A percentile compares a stretch with the other conserved stretches of the same genome.
Evolutionary conservation across 2,888 invertebrate genomes (phyloP).

Genomic region (Sepiola atlantica): DNA sequence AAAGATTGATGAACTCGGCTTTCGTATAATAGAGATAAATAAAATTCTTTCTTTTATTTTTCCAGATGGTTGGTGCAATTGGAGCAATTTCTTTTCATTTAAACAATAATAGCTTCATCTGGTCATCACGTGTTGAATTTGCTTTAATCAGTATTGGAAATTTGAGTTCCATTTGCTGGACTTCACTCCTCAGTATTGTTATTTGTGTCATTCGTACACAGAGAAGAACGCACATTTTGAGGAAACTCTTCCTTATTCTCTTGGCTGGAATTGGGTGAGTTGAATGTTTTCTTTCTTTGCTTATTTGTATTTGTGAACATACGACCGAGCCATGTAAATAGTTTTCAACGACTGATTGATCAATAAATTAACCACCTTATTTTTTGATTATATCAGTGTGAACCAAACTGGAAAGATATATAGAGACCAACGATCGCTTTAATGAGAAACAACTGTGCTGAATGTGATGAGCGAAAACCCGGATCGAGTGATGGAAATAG

Average conservation of each 20-base stretch:
- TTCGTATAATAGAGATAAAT: no score
- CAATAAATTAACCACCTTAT: no score
- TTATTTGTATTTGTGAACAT: no score
- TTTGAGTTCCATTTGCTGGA: conserved; percentile 89
- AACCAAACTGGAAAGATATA: no score
- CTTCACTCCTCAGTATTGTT: conserved; percentile 86
- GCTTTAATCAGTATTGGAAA: conserved; percentile 82
- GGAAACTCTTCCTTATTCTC: conserved; percentile 78
- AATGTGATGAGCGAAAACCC: no score
- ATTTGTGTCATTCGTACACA: conserved; percentile 88
- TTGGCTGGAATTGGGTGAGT: conserved; percentile 74
- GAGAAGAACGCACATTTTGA: conserved; percentile 87
- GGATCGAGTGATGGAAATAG: no score
- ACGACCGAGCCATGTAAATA: no score
- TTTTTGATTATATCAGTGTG: no score
- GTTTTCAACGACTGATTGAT: no score
- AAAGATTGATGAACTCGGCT: no score
- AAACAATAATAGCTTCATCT: conserved; percentile 72
- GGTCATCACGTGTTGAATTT: conserved; percentile 84
- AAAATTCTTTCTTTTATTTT: conserved; percentile 24
- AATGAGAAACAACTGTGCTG: no score
- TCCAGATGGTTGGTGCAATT: conserved; percentile 73
- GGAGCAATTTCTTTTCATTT: conserved; percentile 84
- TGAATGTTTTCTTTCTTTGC: neutral
- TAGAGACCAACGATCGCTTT: no score